Base-by-base conservation (phyloP, 1,140 invertebrate genomes). In the Diuraphis noxia region DNA sequence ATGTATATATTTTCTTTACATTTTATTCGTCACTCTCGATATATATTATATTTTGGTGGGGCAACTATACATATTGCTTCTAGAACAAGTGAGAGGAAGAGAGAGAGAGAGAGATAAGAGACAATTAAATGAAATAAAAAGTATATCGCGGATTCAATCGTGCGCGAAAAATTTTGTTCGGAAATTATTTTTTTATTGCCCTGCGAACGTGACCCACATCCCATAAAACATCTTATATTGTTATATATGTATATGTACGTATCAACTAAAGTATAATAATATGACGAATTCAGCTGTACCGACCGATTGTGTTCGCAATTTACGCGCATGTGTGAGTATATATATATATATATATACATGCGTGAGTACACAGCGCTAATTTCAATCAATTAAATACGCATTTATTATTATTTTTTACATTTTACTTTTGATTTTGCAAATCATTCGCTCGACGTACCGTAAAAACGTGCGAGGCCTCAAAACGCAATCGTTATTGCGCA, bases 111-210 rank as follows among this genome's bases (percentile, higher is more conserved):
- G 25, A 30, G 81, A 41, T 30, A 38, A 82, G 9, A 82, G 3
- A 82, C 38, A 82, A 82, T 82, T 23, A 38, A 49, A 38, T 23
- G 23, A 52, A 86, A 52, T 52, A 52, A 77, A 79, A 36, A 90
- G n/a, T 77, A 49, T 46, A 43, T 72, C 88, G 63, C 88, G 63
- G 41, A 77, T 46, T 79, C n/a, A 79, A 43, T 90, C 88, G 88
- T 90, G 88, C 88, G 88, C 88, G 41, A 90, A 79, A 90, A 81
- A 79, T 90, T 40, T 4, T 46, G 41, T 79, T 79, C 72, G 88
- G 41, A 79, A 90, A 90, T 46, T 90, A 79, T 79, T 90, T 46
- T 79, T 90, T 81, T 79, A 90, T 79, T 79, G 21, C 41, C 40
- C 41, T 34, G 72, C 56, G 0, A 46, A 79, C 88, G 72, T 90